A percentile compares a stretch with the other conserved stretches of the same genome.
These are phyloP conservation scores for Scatophagus argus DNA, from an alignment of 2,113 vertebrate genomes.

Conservation along the genomic window DNA sequence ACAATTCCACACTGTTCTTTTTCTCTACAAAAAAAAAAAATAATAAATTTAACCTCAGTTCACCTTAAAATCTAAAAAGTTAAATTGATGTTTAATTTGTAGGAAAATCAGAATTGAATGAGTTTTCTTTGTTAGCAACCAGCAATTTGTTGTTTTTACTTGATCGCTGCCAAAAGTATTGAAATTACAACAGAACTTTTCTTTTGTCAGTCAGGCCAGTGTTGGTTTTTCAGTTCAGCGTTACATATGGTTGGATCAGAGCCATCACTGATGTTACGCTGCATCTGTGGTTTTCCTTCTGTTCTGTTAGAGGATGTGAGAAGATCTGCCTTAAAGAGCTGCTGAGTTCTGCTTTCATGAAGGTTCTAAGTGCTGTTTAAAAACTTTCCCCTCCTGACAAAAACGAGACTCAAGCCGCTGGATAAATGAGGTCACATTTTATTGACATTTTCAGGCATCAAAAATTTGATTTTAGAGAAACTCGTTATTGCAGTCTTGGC, in stretches of 20 bases:
- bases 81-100: too few relatives aligned
- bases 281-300: not conserved
- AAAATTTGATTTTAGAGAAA: not conserved
- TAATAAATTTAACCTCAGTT: too few relatives aligned
- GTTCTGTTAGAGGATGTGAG: not conserved
- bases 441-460: not conserved
- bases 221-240: not conserved
- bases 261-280: not conserved
- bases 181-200: not conserved
- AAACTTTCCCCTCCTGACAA: not conserved
- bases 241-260: not conserved
- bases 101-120: too few relatives aligned
- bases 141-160: not conserved
- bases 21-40: too few relatives aligned
- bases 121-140: too few relatives aligned
- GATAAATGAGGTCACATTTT: not conserved
- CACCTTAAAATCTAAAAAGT: too few relatives aligned
- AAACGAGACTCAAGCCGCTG: not conserved
- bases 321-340: too few relatives aligned
- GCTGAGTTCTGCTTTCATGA: not conserved
- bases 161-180: not conserved
- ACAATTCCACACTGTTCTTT: too few relatives aligned
- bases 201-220: too few relatives aligned
- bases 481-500: not conserved
- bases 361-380: not conserved